Conservation (phyloP, 2,797 vertebrate species). For the Dryobates pubescens region DNA sequence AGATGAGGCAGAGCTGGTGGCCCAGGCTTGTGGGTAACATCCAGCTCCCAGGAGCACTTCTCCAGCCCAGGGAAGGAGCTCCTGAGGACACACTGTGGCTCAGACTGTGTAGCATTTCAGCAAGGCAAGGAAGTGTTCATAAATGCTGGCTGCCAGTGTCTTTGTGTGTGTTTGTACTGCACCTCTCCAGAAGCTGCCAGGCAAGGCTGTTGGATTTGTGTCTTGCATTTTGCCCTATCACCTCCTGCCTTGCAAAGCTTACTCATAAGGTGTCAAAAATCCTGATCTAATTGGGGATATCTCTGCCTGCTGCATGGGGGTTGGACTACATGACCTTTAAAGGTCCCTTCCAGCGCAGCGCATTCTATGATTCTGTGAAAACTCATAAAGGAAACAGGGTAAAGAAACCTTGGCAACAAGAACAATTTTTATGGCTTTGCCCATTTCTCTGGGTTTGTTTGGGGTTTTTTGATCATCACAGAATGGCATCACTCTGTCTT, state of each 20-base stretch:
- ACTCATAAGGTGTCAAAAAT: neutral
- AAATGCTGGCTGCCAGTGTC: neutral
- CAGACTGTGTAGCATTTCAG: neutral
- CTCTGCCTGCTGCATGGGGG: no score
- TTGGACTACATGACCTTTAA: no score
- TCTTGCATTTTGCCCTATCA: neutral
- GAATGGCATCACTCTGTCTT: neutral
- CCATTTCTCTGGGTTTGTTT: neutral
- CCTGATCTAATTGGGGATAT: no score
- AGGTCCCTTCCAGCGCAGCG: no score
- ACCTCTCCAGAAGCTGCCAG: conserved; percentile 19
- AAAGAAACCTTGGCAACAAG: neutral
- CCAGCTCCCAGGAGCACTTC: neutral
- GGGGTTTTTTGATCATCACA: neutral
- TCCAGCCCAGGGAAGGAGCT: neutral
- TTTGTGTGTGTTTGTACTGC: neutral
- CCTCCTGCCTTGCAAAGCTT: neutral
- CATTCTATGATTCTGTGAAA: no score
- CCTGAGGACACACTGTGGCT: neutral
- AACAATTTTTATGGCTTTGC: rapidly evolving
- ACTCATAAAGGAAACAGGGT: neutral
- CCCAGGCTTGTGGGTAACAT: neutral
- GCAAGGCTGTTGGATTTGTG: neutral
- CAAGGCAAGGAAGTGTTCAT: neutral
- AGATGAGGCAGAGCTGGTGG: neutral